phyloP scores from a whole-genome alignment of 2,888 invertebrate species.

The Acrocera orbiculus region DNA sequence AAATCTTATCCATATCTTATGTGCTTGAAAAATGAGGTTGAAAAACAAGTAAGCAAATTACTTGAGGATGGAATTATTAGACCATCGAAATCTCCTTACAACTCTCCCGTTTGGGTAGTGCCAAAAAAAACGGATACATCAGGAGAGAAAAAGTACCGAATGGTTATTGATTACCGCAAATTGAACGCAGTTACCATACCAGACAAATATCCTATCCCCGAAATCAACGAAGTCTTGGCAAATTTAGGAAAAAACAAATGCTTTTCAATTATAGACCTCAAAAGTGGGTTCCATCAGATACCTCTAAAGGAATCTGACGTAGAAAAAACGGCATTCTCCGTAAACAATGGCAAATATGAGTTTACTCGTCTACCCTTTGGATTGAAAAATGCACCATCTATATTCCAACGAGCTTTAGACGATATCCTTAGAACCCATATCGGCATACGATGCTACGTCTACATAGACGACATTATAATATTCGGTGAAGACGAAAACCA shows the following conservation, averaged over 20 bases:
- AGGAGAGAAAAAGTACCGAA: constrained; percentile 8
- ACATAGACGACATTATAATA: constrained; percentile 9
- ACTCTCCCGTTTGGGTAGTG: constrained; percentile 9
- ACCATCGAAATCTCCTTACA: constrained; percentile 10
- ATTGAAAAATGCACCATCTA: constrained; percentile 9
- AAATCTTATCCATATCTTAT: constrained; percentile 1
- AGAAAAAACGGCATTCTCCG: constrained; percentile 9
- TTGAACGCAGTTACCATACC: constrained; percentile 2
- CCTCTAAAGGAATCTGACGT: constrained; percentile 6
- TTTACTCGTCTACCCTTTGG: constrained; percentile 8
- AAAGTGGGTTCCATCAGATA: constrained; percentile 9
- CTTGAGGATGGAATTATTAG: constrained; percentile 6
- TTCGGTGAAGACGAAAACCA: constrained; percentile 10
- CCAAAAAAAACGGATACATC: constrained; percentile 7
- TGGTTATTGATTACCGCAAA: constrained; percentile 6
- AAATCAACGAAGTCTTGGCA: constrained; percentile 5
- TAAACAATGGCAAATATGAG: constrained; percentile 9
- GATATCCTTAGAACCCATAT: constrained; percentile 8
- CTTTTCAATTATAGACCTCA: constrained; percentile 3
- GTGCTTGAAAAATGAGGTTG: neutral
- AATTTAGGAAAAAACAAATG: constrained; percentile 2
- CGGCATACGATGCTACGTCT: constrained; percentile 7
- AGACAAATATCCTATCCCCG: constrained; percentile 5
- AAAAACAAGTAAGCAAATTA: neutral
- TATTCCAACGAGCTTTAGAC: constrained; percentile 11